Base-by-base conservation (phyloP, 1,140 invertebrate species). In the Apis cerana region DNA sequence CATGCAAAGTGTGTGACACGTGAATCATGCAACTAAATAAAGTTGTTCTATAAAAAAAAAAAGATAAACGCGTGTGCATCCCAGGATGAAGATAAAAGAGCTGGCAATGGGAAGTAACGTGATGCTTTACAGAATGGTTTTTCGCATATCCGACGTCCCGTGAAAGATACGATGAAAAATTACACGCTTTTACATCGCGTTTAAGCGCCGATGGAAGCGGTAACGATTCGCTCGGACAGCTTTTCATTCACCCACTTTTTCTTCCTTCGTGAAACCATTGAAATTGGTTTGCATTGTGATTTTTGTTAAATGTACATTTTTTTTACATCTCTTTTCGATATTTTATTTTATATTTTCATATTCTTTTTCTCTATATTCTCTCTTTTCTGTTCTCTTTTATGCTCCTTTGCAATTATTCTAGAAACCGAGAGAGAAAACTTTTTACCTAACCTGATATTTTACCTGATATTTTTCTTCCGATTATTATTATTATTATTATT, bases 1-100 rank as follows among this genome's bases (percentile, higher is more conserved):
- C 84, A 78, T 86, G 80, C 69, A 52, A 27, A 74, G 64, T 61
- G 58, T 86, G 84, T 68, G 58, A 86, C 61, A 33, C 86, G 76
- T 48, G 33, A 33, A 33, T 33, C 33, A 27, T 43, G n/a, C 56
- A 59, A 61, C 43, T 19, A 33, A 64, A 15, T 21, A 43, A 17
- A 19, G 21, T 43, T 64, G 27, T 17, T 69, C 21, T 54, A 48
- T 23, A 19, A 17, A 68, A 15, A 17, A 68, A 15, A 69, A 23
- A 52, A 11, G 68, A 52, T 21, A 56, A 72, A 52, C 56, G 75
- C 68, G 68, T 68, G 61, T 68, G 61, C 59, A 33, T 27, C 62
- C 21, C 75, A 7, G 23, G 58, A 52, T 59, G 64, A 21, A 64
- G 78, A 68, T 75, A 70, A 85, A 70, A 65, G 23, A 27, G 58